phyloP scores from a whole-genome alignment of 2,888 invertebrate genomes.

The Ormyrus thymus region DNA sequence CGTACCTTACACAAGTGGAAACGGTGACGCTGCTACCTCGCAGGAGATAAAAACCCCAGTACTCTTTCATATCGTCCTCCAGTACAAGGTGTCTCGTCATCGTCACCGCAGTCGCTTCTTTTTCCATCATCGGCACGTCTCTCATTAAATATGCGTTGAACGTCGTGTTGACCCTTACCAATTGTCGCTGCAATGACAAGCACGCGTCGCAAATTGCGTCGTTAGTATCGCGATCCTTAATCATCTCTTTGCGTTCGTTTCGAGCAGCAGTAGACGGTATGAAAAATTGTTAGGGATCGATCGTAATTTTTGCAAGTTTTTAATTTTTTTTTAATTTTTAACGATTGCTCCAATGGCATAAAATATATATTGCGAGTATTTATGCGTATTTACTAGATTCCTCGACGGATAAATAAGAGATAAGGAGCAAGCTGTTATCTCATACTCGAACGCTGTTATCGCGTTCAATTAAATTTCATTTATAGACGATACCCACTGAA shows the following conservation, averaged over 20 bases:
- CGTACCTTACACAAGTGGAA: slow-evolving; percentile 85
- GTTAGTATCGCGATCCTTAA: no score
- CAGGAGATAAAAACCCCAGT: slow-evolving; percentile 88
- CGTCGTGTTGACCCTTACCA: slow-evolving; percentile 82
- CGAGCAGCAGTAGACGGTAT: no score
- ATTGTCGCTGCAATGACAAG: slow-evolving; percentile 78
- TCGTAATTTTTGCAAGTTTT: no score
- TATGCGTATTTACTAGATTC: neutral
- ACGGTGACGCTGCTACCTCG: slow-evolving; percentile 85
- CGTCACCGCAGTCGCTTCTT: slow-evolving; percentile 79
- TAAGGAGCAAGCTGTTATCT: slow-evolving; percentile 37
- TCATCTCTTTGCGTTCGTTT: no score
- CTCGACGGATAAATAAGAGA: slow-evolving; percentile 18
- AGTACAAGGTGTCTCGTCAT: slow-evolving; percentile 83
- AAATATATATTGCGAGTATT: neutral
- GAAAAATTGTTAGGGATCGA: no score
- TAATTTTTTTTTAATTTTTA: no score
- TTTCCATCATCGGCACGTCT: slow-evolving; percentile 78
- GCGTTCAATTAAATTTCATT: slow-evolving; percentile 34
- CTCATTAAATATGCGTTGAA: slow-evolving; percentile 86
- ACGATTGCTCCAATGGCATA: no score
- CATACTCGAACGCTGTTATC: slow-evolving; percentile 19
- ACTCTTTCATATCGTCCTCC: slow-evolving; percentile 88
- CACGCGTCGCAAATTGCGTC: no score
- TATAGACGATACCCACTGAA: slow-evolving; percentile 18